phyloP scores from a whole-genome alignment of 2,797 vertebrate species.

The Leptodactylus fallax region DNA sequence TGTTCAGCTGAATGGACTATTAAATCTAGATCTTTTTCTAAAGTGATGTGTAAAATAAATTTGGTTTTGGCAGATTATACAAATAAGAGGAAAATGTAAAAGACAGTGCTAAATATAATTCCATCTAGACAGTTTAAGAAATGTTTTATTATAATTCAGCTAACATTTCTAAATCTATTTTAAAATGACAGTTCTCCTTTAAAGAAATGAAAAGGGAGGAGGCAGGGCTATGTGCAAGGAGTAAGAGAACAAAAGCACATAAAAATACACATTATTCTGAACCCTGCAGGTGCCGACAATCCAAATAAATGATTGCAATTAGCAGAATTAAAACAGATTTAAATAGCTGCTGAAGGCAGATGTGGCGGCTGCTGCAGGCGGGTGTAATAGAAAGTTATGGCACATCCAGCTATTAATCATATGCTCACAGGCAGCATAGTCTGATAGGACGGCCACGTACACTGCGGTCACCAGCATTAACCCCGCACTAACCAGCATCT shows the following conservation, averaged over 20 bases:
- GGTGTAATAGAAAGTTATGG: not conserved
- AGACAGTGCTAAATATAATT: not conserved
- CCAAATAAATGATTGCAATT: constrained; percentile 80
- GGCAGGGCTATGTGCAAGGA: not conserved
- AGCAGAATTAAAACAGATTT: constrained; percentile 85
- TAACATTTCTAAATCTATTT: not conserved
- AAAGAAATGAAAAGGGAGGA: not conserved
- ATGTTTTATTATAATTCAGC: not conserved
- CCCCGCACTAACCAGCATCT: not conserved
- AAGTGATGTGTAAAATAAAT: too few species aligned
- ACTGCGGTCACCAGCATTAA: not conserved
- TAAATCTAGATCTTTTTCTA: too few species aligned
- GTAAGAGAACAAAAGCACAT: constrained; percentile 33
- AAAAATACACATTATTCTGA: constrained; percentile 73
- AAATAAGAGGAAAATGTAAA: too few species aligned
- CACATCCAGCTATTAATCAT: constrained; percentile 1
- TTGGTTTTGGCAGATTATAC: too few species aligned
- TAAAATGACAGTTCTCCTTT: not conserved
- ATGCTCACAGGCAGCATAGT: not conserved
- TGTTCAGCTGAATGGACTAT: too few species aligned
- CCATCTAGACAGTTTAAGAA: not conserved
- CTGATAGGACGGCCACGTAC: not conserved
- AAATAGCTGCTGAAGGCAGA: constrained; percentile 81
- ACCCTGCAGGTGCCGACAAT: constrained; percentile 79
- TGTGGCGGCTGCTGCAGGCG: constrained; percentile 74